These are phyloP conservation scores for Mactra quadrangularis DNA, from an alignment of 1,140 invertebrate genomes.

Conservation along the genomic window DNA sequence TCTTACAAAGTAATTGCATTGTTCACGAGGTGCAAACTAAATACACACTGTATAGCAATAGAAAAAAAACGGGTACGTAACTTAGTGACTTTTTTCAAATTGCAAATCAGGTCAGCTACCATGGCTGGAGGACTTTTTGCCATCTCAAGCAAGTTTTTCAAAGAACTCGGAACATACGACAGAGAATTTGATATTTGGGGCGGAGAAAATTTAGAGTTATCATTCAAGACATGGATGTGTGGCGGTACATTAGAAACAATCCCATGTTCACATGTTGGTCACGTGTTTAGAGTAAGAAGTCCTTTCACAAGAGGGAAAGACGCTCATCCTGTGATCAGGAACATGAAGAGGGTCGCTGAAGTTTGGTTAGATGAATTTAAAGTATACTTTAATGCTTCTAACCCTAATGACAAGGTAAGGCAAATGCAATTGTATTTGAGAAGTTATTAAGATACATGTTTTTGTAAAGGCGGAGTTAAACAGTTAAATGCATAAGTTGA, in stretches of 20 bases:
- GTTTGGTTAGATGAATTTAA: slow-evolving; percentile 97
- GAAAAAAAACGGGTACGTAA: too few species aligned
- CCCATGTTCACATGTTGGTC: slow-evolving; percentile 98
- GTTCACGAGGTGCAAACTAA: too few species aligned
- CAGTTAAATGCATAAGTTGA: too few species aligned
- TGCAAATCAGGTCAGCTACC: slow-evolving; percentile 93
- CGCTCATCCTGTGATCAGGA: slow-evolving; percentile 78
- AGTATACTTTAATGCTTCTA: too few species aligned
- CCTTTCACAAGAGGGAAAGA: slow-evolving; percentile 88
- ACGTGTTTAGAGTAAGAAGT: slow-evolving; percentile 98
- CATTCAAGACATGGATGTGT: slow-evolving; percentile 98
- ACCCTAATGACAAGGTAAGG: too few species aligned
- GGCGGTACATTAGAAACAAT: slow-evolving; percentile 97
- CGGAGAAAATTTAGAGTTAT: slow-evolving; percentile 98
- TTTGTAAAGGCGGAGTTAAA: too few species aligned
- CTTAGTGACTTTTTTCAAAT: too few species aligned
- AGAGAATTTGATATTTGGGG: slow-evolving; percentile 91
- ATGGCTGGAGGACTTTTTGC: slow-evolving; percentile 93
- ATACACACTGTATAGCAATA: too few species aligned
- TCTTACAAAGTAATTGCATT: too few species aligned
- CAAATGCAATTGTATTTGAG: too few species aligned
- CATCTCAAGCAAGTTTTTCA: slow-evolving; percentile 94
- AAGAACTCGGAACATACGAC: slow-evolving; percentile 89
- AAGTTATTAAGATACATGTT: too few species aligned
- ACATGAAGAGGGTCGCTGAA: slow-evolving; percentile 83